phyloP scores from a whole-genome alignment of 2,888 invertebrate genomes.

The Phengaris arion region DNA sequence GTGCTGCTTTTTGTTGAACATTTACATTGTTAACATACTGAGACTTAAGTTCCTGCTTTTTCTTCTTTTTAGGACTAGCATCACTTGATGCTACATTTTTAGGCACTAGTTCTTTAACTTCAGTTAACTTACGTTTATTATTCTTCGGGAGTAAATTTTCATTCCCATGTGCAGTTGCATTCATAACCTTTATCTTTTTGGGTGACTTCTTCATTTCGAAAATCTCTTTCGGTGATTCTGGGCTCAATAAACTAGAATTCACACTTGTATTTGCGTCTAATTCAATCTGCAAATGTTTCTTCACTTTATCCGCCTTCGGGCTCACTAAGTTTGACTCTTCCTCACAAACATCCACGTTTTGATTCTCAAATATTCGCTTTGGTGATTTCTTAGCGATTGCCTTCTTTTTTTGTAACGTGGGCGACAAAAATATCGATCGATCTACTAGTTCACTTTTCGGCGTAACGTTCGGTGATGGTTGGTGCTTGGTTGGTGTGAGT shows the following conservation, averaged over 20 bases:
- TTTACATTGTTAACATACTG: conserved; percentile 28
- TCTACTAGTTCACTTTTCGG: conserved; percentile 70
- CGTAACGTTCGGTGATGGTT: conserved; percentile 67
- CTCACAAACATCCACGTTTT: conserved; percentile 56
- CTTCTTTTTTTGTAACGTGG: conserved; percentile 68
- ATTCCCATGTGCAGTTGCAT: conserved; percentile 29
- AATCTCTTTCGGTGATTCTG: conserved; percentile 44
- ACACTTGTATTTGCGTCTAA: conserved; percentile 46
- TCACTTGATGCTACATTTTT: conserved; percentile 28
- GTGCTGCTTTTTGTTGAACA: conserved; percentile 17
- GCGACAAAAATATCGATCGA: conserved; percentile 68
- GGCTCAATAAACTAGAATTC: conserved; percentile 35
- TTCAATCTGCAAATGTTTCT: conserved; percentile 63
- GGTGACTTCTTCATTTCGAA: conserved; percentile 26
- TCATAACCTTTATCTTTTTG: conserved; percentile 15
- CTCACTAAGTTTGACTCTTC: conserved; percentile 50
- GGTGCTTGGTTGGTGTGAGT: conserved; percentile 69
- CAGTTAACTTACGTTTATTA: conserved; percentile 4
- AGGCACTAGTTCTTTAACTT: conserved; percentile 35
- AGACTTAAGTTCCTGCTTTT: conserved; percentile 32
- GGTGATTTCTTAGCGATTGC: conserved; percentile 71
- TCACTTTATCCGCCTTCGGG: conserved; percentile 67
- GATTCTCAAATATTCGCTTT: conserved; percentile 69
- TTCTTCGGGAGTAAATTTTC: conserved; percentile 29
- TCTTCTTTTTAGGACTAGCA: conserved; percentile 56